Percentiles rank a stretch among this genome's conserved stretches.
phyloP scores from a whole-genome alignment of 2,888 invertebrate species.

The Lasioglossum marginatum region DNA sequence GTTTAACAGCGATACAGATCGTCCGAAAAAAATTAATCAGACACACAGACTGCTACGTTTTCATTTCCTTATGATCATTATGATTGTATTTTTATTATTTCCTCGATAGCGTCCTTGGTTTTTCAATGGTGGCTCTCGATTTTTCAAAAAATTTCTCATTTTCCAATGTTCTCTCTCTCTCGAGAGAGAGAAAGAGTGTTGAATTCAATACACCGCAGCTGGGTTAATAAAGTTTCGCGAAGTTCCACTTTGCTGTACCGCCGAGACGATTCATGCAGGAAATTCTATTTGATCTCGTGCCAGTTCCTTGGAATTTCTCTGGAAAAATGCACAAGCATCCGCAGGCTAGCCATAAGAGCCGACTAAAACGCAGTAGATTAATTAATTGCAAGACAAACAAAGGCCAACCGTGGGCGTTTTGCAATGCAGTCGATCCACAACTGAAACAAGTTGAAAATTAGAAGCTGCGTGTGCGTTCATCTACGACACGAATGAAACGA shows the following conservation, averaged over 20 bases:
- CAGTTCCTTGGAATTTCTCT: conserved; percentile 3
- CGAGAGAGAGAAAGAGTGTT: background rate
- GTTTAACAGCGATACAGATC: background rate
- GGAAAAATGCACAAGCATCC: background rate
- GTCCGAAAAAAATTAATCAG: background rate
- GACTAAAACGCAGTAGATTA: background rate
- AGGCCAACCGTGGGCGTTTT: conserved; percentile 11
- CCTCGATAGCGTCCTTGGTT: background rate
- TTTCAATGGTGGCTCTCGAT: background rate
- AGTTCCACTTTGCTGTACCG: background rate
- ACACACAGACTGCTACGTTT: background rate
- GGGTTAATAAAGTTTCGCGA: background rate
- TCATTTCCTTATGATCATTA: background rate
- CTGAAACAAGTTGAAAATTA: conserved; percentile 5
- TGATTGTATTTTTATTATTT: background rate
- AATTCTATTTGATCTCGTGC: background rate
- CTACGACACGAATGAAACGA: background rate
- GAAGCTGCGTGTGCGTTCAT: background rate
- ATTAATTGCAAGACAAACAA: conserved; percentile 3
- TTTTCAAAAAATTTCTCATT: background rate
- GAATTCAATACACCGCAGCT: background rate
- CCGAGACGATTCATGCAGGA: background rate
- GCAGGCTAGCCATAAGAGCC: background rate
- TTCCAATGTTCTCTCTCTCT: background rate
- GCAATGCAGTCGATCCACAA: conserved; percentile 9